A percentile compares a stretch with the other conserved stretches of the same genome.
Conservation (phyloP, 2,113 vertebrate species). For the Phalacrocorax aristotelis region DNA sequence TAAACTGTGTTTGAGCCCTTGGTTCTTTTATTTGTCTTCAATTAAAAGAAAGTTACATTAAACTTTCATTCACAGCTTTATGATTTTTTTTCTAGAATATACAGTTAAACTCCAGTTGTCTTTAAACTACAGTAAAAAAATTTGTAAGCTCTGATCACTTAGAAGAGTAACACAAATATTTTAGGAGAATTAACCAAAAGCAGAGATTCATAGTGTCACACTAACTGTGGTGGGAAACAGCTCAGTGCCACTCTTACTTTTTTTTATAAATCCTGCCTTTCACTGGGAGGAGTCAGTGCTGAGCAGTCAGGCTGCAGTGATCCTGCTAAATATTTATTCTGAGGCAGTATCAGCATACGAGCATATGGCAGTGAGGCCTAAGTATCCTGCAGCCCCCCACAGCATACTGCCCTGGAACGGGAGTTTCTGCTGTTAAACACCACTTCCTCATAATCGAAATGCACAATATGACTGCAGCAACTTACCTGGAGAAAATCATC, state of each 20-base stretch:
- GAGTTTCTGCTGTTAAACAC: neutral
- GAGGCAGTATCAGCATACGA: neutral
- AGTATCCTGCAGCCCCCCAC: neutral
- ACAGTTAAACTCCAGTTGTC: neutral
- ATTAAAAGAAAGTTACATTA: conserved; percentile 64
- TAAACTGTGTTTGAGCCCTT: conserved; percentile 30
- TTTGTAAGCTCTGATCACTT: neutral
- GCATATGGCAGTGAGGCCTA: neutral
- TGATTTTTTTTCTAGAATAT: neutral
- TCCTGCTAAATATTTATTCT: neutral
- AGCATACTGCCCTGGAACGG: neutral
- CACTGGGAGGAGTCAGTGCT: neutral
- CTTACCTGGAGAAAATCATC: neutral
- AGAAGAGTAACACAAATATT: neutral
- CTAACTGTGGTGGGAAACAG: neutral
- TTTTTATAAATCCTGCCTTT: neutral
- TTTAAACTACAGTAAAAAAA: neutral
- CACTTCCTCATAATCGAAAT: neutral
- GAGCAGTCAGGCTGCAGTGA: neutral
- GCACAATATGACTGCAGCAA: neutral
- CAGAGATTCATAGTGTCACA: neutral
- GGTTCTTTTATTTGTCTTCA: conserved; percentile 71
- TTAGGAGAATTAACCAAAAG: neutral
- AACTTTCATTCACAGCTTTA: neutral
- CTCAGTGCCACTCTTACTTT: accelerated